Evolutionary conservation across 2,797 vertebrate species (phyloP).

Genomic region (Galaxias olidus): DNA sequence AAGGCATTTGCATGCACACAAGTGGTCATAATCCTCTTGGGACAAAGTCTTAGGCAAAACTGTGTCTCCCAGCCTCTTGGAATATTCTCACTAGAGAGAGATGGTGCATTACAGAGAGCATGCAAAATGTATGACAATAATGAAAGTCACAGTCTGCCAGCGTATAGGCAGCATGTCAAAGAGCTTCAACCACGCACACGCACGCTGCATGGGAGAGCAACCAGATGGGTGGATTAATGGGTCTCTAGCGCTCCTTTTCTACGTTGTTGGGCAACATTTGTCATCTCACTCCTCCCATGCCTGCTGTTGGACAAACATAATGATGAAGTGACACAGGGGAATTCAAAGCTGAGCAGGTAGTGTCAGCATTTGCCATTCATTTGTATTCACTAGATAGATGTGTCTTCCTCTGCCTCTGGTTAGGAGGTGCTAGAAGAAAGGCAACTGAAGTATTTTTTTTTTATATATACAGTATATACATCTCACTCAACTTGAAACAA

Average conservation of each 20-base stretch:
- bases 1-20: constrained; percentile 30
- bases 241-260: neutral
- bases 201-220: neutral
- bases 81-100: no score
- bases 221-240: neutral
- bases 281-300: constrained; percentile 6
- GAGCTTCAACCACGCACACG: no score
- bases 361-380: constrained; percentile 5
- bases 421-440: neutral
- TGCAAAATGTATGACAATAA: no score
- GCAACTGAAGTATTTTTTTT: neutral
- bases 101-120: no score
- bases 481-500: neutral
- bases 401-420: neutral
- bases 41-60: constrained; percentile 17
- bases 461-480: no score
- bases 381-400: neutral
- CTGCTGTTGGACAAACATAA: neutral
- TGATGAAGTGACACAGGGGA: neutral
- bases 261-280: constrained; percentile 22
- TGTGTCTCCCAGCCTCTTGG: no score
- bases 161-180: no score
- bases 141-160: no score
- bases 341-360: neutral
- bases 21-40: constrained; percentile 13